Evolutionary conservation across 2,888 invertebrate genomes (phyloP).

Genomic region (Machimus rusticus): DNA sequence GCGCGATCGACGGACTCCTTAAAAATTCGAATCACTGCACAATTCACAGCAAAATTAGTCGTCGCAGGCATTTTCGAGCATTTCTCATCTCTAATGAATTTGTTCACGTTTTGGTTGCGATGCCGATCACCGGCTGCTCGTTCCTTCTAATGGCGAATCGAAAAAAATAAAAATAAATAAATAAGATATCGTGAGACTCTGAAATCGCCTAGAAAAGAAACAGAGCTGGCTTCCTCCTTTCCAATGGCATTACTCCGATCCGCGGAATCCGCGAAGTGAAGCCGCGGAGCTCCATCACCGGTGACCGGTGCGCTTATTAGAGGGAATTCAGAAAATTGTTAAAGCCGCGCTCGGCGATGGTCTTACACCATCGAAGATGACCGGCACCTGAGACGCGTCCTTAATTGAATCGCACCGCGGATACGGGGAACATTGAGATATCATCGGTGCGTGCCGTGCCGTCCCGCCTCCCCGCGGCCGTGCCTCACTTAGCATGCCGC

Average conservation of each 20-base stretch:
- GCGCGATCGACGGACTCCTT: background rate
- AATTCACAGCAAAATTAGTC: background rate
- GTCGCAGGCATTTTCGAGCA: background rate
- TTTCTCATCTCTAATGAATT: constrained; percentile 20
- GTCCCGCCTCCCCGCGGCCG: background rate
- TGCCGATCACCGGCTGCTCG: background rate
- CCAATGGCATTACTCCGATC: background rate
- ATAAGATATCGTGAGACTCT: background rate
- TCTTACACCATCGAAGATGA: constrained; percentile 10
- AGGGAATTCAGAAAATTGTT: constrained; percentile 4
- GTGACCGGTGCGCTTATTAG: constrained; percentile 6
- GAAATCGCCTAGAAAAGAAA: background rate
- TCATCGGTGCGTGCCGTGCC: constrained; percentile 16
- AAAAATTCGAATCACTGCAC: background rate
- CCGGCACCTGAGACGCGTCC: background rate
- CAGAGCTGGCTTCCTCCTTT: constrained; percentile 23
- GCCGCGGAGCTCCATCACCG: background rate
- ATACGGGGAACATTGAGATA: constrained; percentile 10
- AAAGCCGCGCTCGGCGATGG: background rate
- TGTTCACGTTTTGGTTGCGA: constrained; percentile 2
- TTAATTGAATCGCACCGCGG: background rate
- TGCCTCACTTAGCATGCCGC: constrained; percentile 16
- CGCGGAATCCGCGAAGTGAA: background rate
- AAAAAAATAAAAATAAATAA: background rate
- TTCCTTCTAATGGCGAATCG: background rate